These are phyloP conservation scores for Calameuta pallipes DNA, from an alignment of 2,888 invertebrate genomes.

Conservation along the genomic window DNA sequence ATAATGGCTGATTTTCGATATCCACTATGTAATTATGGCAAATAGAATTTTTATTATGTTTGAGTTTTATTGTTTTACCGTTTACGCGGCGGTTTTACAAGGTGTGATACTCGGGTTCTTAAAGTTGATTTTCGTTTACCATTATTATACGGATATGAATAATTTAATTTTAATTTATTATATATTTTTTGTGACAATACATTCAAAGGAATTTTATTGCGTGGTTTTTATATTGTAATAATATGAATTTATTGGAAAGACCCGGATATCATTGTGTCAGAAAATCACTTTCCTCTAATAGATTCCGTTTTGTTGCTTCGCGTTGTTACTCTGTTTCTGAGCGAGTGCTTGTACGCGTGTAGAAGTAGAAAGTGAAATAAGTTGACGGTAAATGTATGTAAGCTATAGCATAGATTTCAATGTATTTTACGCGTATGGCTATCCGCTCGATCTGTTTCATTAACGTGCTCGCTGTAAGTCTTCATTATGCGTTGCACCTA, in stretches of 20 bases:
- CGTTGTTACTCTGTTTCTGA: not conserved
- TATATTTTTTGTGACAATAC: not conserved
- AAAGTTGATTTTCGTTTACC: not conserved
- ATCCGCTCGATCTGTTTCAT: not conserved
- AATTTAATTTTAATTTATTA: not conserved
- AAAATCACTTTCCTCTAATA: not conserved
- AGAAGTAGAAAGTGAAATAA: not conserved
- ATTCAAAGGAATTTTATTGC: not conserved
- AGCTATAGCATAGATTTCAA: not conserved
- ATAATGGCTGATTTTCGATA: not conserved
- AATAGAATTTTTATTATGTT: not conserved
- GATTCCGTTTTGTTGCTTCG: not conserved
- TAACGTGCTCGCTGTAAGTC: not conserved
- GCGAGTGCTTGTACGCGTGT: not conserved
- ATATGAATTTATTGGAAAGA: not conserved
- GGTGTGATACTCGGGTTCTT: not conserved
- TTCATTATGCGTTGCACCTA: not conserved
- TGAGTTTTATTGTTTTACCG: no score
- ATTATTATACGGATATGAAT: not conserved
- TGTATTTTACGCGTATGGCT: not conserved
- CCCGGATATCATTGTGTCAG: not conserved
- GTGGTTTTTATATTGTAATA: not conserved
- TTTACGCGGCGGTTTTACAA: not conserved
- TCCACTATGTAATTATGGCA: not conserved
- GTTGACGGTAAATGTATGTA: not conserved